Evolutionary conservation across 30 jellyfish, hydroid and myxozoan species (phyloP).

Genomic region (Chrysaora quinquecirrha): DNA sequence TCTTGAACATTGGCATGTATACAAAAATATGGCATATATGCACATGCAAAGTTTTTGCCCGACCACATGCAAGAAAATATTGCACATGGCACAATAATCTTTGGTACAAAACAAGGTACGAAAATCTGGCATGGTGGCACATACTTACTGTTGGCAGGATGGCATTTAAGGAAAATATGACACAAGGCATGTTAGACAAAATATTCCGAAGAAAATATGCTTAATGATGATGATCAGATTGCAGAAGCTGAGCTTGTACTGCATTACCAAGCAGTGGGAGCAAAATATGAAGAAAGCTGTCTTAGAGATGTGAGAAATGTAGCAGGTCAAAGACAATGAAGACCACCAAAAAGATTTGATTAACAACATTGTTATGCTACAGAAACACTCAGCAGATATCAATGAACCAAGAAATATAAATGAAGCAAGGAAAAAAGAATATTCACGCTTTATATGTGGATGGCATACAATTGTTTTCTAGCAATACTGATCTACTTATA

Average conservation of each 20-base stretch:
- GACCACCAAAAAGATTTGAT: not conserved
- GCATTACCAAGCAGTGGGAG: not conserved
- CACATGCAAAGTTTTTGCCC: too few relatives aligned
- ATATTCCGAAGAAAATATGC: too few relatives aligned
- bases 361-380: not conserved
- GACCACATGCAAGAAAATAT: too few relatives aligned
- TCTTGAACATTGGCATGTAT: too few relatives aligned
- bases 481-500: not conserved
- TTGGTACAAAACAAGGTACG: too few relatives aligned
- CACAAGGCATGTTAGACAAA: too few relatives aligned
- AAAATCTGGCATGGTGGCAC: too few relatives aligned
- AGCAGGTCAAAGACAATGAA: not conserved
- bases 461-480: not conserved
- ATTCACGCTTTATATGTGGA: too few relatives aligned
- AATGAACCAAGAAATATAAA: not conserved
- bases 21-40: too few relatives aligned
- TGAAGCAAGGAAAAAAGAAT: not conserved
- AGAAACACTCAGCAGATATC: not conserved
- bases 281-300: not conserved
- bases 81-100: too few relatives aligned
- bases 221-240: not conserved
- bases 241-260: not conserved
- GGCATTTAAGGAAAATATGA: too few relatives aligned
- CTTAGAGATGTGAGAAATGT: not conserved
- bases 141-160: too few relatives aligned